These are phyloP conservation scores for Syncerus caffer DNA, from an alignment of 2,797 vertebrate genomes.

Conservation along the genomic window DNA sequence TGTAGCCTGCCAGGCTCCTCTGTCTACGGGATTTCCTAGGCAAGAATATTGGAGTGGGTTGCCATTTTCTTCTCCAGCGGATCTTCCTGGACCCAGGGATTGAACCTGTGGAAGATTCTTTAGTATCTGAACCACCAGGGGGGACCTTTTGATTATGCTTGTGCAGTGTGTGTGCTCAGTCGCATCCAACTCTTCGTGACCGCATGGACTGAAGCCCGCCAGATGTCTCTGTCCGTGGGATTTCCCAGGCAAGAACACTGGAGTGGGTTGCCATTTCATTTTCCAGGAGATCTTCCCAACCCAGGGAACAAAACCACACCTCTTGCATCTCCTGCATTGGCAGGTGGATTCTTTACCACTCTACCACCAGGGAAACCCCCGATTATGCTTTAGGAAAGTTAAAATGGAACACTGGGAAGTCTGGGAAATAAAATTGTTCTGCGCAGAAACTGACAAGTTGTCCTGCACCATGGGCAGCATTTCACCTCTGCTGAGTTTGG, in stretches of 20 bases:
- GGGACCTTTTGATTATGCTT: background rate
- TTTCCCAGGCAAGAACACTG: background rate
- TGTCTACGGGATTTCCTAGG: background rate
- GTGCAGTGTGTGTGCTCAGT: background rate
- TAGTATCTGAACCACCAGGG: background rate
- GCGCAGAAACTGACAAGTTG: background rate
- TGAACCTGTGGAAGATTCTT: background rate
- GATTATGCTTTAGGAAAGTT: background rate
- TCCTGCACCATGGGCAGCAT: background rate
- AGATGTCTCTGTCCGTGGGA: background rate
- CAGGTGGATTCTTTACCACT: background rate
- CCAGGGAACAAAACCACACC: background rate
- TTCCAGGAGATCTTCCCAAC: background rate
- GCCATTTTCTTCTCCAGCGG: background rate
- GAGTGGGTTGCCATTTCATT: background rate
- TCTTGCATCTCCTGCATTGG: background rate
- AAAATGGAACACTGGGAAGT: background rate
- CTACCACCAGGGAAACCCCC: background rate
- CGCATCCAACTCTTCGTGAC: background rate
- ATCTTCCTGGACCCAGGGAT: background rate
- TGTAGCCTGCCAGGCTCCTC: background rate
- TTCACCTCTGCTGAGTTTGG: background rate
- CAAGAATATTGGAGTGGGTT: background rate
- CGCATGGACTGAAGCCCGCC: background rate
- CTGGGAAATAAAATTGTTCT: background rate